Percentiles rank a stretch among this genome's conserved stretches.
phyloP scores from a whole-genome alignment of 2,113 vertebrate genomes.

The Labeo rohita region DNA sequence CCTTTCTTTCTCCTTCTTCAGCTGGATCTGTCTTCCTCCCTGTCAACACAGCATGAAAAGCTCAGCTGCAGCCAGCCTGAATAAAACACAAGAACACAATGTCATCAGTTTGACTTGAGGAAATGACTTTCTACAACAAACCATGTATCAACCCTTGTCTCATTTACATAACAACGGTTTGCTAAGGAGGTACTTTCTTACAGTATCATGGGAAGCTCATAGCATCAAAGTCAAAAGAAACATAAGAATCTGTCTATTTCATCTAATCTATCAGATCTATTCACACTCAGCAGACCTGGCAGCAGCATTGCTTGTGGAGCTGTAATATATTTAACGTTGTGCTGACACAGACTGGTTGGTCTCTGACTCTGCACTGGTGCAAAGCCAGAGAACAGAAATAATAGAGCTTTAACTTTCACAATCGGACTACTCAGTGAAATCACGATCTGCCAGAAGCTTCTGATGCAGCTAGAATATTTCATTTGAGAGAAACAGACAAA shows the following conservation, averaged over 20 bases:
- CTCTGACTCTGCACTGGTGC: constrained; percentile 4
- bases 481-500: not conserved
- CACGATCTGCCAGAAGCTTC: not conserved
- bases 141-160: not conserved
- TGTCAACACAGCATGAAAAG: constrained; percentile 50
- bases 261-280: constrained; percentile 21
- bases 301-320: not conserved
- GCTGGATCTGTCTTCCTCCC: constrained; percentile 37
- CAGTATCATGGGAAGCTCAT: not conserved
- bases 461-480: not conserved
- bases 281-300: constrained; percentile 11
- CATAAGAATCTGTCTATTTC: not conserved
- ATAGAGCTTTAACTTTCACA: constrained; percentile 1
- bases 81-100: constrained; percentile 28
- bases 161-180: not conserved
- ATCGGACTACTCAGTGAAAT: not conserved
- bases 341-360: constrained; percentile 12
- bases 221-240: constrained; percentile 2
- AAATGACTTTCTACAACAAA: not conserved
- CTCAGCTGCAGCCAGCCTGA: constrained; percentile 58
- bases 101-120: not conserved
- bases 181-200: not conserved
- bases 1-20: constrained; percentile 34
- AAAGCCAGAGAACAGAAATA: not conserved
- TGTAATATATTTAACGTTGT: constrained; percentile 27